Evolutionary conservation across 1,140 invertebrate genomes (phyloP).

Genomic region (Dreissena rostriformis): DNA sequence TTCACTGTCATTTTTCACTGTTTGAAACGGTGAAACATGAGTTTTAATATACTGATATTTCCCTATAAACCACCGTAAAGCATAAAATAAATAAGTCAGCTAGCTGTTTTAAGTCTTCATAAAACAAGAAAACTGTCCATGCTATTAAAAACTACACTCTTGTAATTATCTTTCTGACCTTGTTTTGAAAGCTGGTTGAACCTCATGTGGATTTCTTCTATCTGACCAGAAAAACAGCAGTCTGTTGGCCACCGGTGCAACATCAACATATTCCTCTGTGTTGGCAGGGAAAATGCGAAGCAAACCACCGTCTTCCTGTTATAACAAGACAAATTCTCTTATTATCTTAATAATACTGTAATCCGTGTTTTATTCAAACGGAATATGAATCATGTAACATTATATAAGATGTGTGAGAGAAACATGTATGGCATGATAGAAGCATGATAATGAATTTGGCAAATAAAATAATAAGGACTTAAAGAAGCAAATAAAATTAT

Average conservation of each 20-base stretch:
- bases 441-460: too few species aligned
- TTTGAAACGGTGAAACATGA: background rate
- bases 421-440: background rate
- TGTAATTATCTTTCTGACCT: conserved; percentile 75
- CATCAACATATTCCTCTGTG: conserved; percentile 91
- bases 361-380: background rate
- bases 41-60: background rate
- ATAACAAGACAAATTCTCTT: background rate
- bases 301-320: conserved; percentile 86
- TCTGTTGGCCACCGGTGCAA: conserved; percentile 95
- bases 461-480: too few species aligned
- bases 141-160: background rate
- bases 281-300: conserved; percentile 94
- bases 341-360: background rate
- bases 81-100: background rate
- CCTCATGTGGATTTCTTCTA: conserved; percentile 97
- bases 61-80: background rate
- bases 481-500: too few species aligned
- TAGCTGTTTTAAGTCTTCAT: background rate
- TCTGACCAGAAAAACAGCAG: conserved; percentile 99
- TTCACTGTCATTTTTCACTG: too few species aligned
- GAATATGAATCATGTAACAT: background rate
- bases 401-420: background rate
- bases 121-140: background rate
- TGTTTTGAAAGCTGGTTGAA: conserved; percentile 93